phyloP scores from a whole-genome alignment of 2,113 vertebrate species.

The Syrmaticus mikado region DNA sequence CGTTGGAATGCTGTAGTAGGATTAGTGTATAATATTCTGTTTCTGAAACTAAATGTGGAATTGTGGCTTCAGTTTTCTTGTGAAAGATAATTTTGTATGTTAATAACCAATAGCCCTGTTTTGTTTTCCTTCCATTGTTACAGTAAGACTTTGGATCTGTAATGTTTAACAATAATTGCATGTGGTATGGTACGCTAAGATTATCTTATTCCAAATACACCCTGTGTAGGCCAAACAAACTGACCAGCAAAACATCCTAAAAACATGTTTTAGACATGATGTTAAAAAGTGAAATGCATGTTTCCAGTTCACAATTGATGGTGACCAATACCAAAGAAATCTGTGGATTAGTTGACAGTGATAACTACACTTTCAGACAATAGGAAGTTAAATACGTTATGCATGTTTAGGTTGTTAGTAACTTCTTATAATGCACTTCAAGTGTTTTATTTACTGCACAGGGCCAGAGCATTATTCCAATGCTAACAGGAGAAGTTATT shows the following conservation, averaged over 20 bases:
- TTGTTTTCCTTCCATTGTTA: background rate
- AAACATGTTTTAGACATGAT: background rate
- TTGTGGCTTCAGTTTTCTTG: background rate
- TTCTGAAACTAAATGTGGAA: background rate
- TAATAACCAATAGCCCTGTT: background rate
- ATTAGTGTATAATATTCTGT: background rate
- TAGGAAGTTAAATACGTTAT: background rate
- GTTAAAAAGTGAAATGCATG: background rate
- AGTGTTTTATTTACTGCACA: slow-evolving; percentile 60
- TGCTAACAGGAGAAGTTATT: slow-evolving; percentile 93
- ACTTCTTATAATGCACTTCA: background rate
- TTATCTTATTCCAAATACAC: background rate
- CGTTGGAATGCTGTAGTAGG: background rate
- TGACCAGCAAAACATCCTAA: background rate
- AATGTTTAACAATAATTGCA: background rate
- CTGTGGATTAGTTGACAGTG: background rate
- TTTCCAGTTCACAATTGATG: background rate
- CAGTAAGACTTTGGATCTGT: background rate
- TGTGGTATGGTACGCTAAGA: accelerated
- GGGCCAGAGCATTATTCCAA: slow-evolving; percentile 95
- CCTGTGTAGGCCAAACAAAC: background rate
- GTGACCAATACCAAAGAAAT: background rate
- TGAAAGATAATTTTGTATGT: background rate
- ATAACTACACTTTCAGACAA: background rate
- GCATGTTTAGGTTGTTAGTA: background rate